These are phyloP conservation scores for Acronicta alni DNA, from an alignment of 2,888 invertebrate species.

Conservation along the genomic window DNA sequence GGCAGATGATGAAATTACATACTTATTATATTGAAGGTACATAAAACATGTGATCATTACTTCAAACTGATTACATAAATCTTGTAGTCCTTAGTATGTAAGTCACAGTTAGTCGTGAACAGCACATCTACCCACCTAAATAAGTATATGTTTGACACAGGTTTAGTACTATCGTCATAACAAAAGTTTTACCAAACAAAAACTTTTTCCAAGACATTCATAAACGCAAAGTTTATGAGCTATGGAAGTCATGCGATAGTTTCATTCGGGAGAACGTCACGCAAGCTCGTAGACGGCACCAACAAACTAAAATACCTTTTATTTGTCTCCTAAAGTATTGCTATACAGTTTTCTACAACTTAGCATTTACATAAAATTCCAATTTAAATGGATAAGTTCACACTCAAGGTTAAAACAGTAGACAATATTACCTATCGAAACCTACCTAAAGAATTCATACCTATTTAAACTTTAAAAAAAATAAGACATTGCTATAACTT, in stretches of 20 bases:
- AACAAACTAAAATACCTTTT: conserved; percentile 53
- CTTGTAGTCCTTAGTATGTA: not conserved
- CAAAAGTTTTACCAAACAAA: conserved; percentile 64
- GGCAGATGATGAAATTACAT: too few relatives aligned
- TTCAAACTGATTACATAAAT: too few relatives aligned
- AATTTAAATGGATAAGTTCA: conserved; percentile 33
- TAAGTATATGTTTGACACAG: conserved; percentile 32
- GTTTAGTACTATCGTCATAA: conserved; percentile 49
- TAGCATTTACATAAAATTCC: conserved; percentile 37
- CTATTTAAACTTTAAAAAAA: too few relatives aligned
- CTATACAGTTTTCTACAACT: conserved; percentile 35
- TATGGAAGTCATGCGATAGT: conserved; percentile 73
- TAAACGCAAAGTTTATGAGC: conserved; percentile 70
- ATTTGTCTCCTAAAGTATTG: conserved; percentile 58
- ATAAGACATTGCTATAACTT: too few relatives aligned
- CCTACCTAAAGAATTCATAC: too few relatives aligned
- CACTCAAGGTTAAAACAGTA: conserved; percentile 16
- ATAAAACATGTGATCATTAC: too few relatives aligned
- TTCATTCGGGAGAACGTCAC: conserved; percentile 65
- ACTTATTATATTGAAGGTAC: too few relatives aligned
- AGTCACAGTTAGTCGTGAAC: conserved; percentile 27
- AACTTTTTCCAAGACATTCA: conserved; percentile 69
- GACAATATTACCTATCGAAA: not conserved
- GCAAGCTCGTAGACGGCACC: conserved; percentile 59
- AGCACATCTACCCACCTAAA: conserved; percentile 11